Base-by-base conservation (phyloP, 2,888 invertebrate species). In the Oxyteleia sp. region DNA sequence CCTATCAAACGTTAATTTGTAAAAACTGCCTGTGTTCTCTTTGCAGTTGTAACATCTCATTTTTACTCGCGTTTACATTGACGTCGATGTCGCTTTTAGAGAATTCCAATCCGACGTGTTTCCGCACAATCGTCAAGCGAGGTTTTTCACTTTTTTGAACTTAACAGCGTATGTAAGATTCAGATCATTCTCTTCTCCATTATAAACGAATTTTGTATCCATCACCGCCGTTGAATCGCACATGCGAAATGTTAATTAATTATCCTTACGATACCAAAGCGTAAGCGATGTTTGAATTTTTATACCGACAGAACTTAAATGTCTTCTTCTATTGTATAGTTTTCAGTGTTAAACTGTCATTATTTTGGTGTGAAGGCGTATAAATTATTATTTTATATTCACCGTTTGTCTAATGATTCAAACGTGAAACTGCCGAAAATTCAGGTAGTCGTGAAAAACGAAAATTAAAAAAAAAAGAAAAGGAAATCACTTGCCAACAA, bases 401-500 rank as follows among this genome's bases (percentile, higher is more conserved):
- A 18, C 29, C 3, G 15, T 47, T 55, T 29, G 4, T 45, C 13
- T n/a, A 16, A 35, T 4, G 15, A 45, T 45, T 2, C 13, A 43
- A 61, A 35, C 18, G 11, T 43, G 15, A 71, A 47, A 81, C 80
- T 81, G 80, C 80, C 80, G 45, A 26, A 11, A 43, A 35, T 45
- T 55, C 74, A 72, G 80, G 72, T 72, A 57, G 41, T 53, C 55
- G 5, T 59, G 0, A 49, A 64, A 49, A 15, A 63, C 32, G 7
- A 43, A 51, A 45, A n/a, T n/a, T n/a, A n/a, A n/a, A n/a, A n/a
- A n/a, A n/a, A n/a, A n/a, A n/a, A n/a, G n/a, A n/a, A n/a, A n/a
- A n/a, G n/a, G n/a, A 26, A 53, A 3, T 10, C 7, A 61, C 1
- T 74, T 66, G 72, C 80, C 80, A 80, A 80, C 66, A 47, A 59